Evolutionary conservation across 2,113 vertebrate species (phyloP).

Genomic region (Halichoeres trimaculatus): DNA sequence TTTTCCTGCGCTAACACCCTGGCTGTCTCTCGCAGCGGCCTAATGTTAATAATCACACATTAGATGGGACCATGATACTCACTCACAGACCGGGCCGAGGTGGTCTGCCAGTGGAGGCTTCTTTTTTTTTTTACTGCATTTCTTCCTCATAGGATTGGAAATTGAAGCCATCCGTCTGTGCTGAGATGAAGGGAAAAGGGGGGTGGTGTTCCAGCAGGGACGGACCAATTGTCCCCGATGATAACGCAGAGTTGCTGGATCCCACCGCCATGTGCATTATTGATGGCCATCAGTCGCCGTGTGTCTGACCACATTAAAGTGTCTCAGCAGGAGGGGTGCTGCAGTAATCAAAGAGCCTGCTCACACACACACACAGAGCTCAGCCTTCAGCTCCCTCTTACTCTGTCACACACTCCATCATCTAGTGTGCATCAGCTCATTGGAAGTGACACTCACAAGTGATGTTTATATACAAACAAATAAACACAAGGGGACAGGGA

Average conservation of each 20-base stretch:
- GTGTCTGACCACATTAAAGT: conserved; percentile 79
- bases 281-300: conserved; percentile 76
- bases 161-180: conserved; percentile 74
- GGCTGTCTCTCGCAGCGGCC: conserved; percentile 13
- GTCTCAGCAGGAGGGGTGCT: conserved; percentile 67
- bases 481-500: conserved; percentile 9
- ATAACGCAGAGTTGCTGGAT: conserved; percentile 56
- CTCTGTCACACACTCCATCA: conserved; percentile 8
- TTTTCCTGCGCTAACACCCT: conserved; percentile 30
- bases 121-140: conserved; percentile 21
- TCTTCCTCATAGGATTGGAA: conserved; percentile 48
- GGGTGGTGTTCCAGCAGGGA: conserved; percentile 53
- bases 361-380: conserved; percentile 47
- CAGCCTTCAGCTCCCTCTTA: conserved; percentile 17
- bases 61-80: conserved; percentile 50
- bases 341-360: conserved; percentile 73
- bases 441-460: conserved; percentile 59
- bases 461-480: conserved; percentile 66
- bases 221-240: conserved; percentile 60
- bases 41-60: conserved; percentile 69
- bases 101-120: neutral
- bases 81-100: conserved; percentile 34
- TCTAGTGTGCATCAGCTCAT: conserved; percentile 49
- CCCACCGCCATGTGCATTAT: conserved; percentile 78
- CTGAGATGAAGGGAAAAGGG: neutral